Conservation (phyloP, 2,888 invertebrate genomes). For the Drosophila neonasuta region DNA sequence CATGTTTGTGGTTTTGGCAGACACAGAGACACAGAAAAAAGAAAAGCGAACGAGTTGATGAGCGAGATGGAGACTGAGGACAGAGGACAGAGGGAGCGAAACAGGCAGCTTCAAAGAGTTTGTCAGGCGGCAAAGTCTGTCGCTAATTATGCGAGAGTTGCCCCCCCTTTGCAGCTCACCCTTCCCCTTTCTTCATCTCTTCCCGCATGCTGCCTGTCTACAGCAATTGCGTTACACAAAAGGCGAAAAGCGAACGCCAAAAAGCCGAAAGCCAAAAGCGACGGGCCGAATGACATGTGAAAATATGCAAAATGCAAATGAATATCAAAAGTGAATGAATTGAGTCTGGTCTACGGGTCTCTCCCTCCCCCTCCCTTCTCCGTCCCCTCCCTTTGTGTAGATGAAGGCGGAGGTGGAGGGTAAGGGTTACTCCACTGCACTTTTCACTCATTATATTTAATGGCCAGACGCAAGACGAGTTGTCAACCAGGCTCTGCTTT, state of each 20-base stretch:
- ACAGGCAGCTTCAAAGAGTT: constrained; percentile 73
- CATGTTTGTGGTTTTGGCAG: constrained; percentile 61
- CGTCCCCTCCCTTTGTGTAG: background rate
- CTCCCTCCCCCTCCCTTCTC: background rate
- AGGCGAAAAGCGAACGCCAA: constrained; percentile 66
- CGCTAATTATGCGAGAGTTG: constrained; percentile 71
- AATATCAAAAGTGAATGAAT: constrained; percentile 75
- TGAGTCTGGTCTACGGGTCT: constrained; percentile 54
- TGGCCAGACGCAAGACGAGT: constrained; percentile 67
- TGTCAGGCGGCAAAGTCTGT: constrained; percentile 77
- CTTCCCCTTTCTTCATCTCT: background rate
- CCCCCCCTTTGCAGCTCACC: background rate
- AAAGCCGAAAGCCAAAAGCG: constrained; percentile 64
- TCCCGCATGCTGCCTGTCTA: constrained; percentile 68
- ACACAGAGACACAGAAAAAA: constrained; percentile 10
- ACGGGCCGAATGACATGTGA: constrained; percentile 74
- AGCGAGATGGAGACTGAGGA: constrained; percentile 17
- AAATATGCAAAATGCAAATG: constrained; percentile 72
- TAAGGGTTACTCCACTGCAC: constrained; percentile 33
- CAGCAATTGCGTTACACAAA: constrained; percentile 68
- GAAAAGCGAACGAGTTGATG: constrained; percentile 1
- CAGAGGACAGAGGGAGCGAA: constrained; percentile 8
- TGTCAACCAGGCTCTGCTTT: constrained; percentile 59
- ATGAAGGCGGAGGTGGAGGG: background rate
- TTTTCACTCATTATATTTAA: constrained; percentile 65